Percentiles rank a stretch among this genome's conserved stretches.
Conservation (phyloP, 2,797 vertebrate species). For the Coccyzus lansbergi region DNA sequence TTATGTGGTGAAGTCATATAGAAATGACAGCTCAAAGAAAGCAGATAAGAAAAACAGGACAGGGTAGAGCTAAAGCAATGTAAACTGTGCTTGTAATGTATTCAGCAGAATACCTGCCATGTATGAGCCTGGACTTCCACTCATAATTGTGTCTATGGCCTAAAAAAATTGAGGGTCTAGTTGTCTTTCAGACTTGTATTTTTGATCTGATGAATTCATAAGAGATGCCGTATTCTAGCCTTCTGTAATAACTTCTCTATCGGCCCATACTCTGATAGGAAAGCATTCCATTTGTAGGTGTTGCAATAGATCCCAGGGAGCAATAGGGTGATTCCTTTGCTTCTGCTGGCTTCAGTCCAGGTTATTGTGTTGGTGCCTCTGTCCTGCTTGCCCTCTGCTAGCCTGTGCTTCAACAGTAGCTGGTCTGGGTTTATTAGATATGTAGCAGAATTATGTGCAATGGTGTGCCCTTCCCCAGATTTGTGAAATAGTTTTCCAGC, state of each 20-base stretch:
- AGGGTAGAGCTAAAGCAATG: not conserved
- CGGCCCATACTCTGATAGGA: not conserved
- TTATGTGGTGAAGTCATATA: not conserved
- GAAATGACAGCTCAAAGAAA: not conserved
- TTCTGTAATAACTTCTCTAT: not conserved
- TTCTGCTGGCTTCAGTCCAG: not conserved
- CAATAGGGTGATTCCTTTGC: not conserved
- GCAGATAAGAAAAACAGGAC: not conserved
- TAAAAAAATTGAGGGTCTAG: not conserved
- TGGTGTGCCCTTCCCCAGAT: not conserved
- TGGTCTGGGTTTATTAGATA: not conserved
- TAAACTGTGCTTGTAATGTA: not conserved
- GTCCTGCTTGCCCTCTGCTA: not conserved
- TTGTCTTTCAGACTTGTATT: not conserved
- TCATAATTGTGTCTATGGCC: not conserved
- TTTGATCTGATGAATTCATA: not conserved
- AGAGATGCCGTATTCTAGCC: not conserved
- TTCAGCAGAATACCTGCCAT: not conserved
- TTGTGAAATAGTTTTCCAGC: not conserved
- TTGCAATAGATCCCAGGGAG: not conserved
- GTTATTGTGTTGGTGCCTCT: not conserved
- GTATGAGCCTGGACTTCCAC: not conserved
- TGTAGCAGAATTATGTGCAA: rapidly evolving
- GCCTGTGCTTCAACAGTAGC: not conserved
- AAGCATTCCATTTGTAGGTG: not conserved